phyloP scores from a whole-genome alignment of 2,888 invertebrate genomes.

The Caenorhabditis plicata region DNA sequence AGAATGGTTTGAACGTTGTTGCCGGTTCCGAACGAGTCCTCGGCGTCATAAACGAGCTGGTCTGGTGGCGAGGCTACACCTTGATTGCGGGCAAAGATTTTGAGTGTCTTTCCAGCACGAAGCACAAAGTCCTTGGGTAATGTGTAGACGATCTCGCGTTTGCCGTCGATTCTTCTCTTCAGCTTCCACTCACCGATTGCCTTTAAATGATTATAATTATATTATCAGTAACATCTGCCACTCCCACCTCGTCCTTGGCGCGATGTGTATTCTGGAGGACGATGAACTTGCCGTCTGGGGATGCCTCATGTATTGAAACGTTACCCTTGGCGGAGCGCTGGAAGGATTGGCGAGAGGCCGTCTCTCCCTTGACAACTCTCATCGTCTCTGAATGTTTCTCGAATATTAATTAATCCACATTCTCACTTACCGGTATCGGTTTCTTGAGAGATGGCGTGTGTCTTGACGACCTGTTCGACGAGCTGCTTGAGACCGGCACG shows the following conservation, averaged over 20 bases:
- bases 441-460: conserved; percentile 59
- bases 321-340: conserved; percentile 69
- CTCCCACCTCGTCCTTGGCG: conserved; percentile 66
- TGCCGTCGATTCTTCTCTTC: conserved; percentile 66
- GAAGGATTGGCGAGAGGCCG: conserved; percentile 69
- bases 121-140: conserved; percentile 62
- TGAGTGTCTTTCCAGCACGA: conserved; percentile 60
- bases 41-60: conserved; percentile 56
- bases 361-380: conserved; percentile 67
- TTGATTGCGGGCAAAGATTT: conserved; percentile 56
- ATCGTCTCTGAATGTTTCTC: conserved; percentile 51
- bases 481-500: conserved; percentile 65
- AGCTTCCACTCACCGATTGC: conserved; percentile 66
- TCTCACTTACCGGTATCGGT: conserved; percentile 61
- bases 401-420: background rate
- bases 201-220: conserved; percentile 6
- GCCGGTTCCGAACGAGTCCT: conserved; percentile 61
- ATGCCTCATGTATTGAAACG: conserved; percentile 68
- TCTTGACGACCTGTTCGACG: conserved; percentile 66
- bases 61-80: conserved; percentile 57
- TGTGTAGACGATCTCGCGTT: conserved; percentile 63
- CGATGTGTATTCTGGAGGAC: conserved; percentile 69
- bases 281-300: conserved; percentile 69
- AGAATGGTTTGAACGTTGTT: conserved; percentile 64
- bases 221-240: too few relatives aligned